Conservation (phyloP, 2,888 invertebrate genomes). For the Tineola bisselliella region DNA sequence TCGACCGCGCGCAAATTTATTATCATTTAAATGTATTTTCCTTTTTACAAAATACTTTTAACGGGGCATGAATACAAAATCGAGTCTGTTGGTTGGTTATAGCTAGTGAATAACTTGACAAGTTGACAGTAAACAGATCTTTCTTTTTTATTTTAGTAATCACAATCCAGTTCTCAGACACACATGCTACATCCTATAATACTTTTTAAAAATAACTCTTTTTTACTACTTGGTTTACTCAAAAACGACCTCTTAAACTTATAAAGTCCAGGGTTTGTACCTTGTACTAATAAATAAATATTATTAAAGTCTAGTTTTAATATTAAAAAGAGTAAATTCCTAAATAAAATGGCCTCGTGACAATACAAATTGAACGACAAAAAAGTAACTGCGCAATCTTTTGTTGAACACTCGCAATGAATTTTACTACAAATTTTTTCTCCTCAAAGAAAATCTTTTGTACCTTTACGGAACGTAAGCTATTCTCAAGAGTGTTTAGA, state of each 20-base stretch:
- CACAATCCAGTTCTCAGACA: too few relatives aligned
- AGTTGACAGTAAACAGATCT: background rate
- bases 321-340: too few relatives aligned
- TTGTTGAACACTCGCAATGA: background rate
- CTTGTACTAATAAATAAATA: too few relatives aligned
- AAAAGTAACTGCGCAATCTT: background rate
- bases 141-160: too few relatives aligned
- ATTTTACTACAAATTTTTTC: background rate
- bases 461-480: background rate
- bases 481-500: conserved; percentile 5
- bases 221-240: too few relatives aligned
- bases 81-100: background rate
- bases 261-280: too few relatives aligned
- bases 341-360: background rate
- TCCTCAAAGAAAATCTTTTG: background rate
- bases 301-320: too few relatives aligned
- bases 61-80: background rate
- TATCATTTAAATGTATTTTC: background rate
- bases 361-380: background rate
- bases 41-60: background rate
- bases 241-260: too few relatives aligned
- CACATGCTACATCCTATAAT: too few relatives aligned
- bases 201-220: too few relatives aligned
- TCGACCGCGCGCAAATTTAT: background rate
- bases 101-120: background rate